Percentiles rank a stretch among this genome's conserved stretches.
phyloP scores from a whole-genome alignment of 92 coral and sea anemone species.

The Palythoa grandis region DNA sequence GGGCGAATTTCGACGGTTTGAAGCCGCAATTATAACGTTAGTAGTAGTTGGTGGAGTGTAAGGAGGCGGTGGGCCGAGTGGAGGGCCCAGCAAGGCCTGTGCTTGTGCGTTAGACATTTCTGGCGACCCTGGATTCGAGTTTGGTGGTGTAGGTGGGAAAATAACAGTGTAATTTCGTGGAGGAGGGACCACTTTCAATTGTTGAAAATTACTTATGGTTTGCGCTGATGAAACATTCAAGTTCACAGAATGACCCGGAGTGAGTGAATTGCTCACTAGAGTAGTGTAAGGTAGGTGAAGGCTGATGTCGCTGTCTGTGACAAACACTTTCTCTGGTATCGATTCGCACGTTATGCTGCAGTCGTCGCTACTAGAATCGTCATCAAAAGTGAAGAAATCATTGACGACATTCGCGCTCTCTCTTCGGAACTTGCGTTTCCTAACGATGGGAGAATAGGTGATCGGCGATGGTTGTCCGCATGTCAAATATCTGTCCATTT shows the following conservation, averaged over 20 bases:
- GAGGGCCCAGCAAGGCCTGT: slow-evolving; percentile 71
- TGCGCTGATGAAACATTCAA: slow-evolving; percentile 29
- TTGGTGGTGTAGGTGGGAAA: slow-evolving; percentile 99
- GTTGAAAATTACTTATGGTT: slow-evolving; percentile 47
- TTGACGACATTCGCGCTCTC: slow-evolving; percentile 99
- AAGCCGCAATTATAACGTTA: slow-evolving; percentile 46
- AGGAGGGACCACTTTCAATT: slow-evolving; percentile 83
- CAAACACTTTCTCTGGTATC: slow-evolving; percentile 75
- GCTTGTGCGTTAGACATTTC: slow-evolving; percentile 79
- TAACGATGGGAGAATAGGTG: slow-evolving; percentile 73
- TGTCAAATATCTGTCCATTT: slow-evolving; percentile 93
- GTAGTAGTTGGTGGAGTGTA: slow-evolving; percentile 66
- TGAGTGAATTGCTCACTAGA: slow-evolving; percentile 45
- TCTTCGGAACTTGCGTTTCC: slow-evolving; percentile 95
- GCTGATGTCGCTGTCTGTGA: slow-evolving; percentile 59
- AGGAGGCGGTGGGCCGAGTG: slow-evolving; percentile 93
- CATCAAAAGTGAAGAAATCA: slow-evolving; percentile 95
- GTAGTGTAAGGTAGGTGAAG: slow-evolving; percentile 52
- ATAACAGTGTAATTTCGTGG: slow-evolving; percentile 89
- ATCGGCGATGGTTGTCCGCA: slow-evolving; percentile 89
- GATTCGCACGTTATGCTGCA: slow-evolving; percentile 52
- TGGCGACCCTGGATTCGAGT: slow-evolving; percentile 99
- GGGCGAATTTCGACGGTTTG: slow-evolving; percentile 76
- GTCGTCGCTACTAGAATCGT: slow-evolving; percentile 78
- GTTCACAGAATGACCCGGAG: slow-evolving; percentile 54